Conservation (phyloP, 1,140 invertebrate genomes). For the Condylostylus longicornis region DNA sequence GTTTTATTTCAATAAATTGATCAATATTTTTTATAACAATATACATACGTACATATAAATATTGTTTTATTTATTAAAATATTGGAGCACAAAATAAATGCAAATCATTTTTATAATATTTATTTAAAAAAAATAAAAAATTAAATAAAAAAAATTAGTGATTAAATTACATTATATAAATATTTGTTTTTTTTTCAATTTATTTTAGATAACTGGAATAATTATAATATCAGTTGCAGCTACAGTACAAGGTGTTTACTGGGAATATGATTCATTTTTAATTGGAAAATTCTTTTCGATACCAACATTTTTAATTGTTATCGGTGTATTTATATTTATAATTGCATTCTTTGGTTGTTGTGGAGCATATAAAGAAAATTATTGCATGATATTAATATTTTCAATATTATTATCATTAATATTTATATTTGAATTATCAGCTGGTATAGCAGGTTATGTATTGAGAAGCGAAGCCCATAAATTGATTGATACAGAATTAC, state of each 20-base stretch:
- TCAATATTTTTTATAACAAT: no score
- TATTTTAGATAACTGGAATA: conserved; percentile 51
- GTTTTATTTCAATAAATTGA: no score
- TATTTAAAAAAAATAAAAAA: no score
- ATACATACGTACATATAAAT: no score
- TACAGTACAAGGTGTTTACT: conserved; percentile 46
- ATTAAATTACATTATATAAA: background rate
- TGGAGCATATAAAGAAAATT: conserved; percentile 66
- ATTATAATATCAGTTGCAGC: conserved; percentile 50
- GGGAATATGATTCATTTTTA: conserved; percentile 48
- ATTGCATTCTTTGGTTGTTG: conserved; percentile 78
- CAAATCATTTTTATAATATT: no score
- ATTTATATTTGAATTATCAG: conserved; percentile 66
- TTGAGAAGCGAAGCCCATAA: conserved; percentile 41
- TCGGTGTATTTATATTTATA: conserved; percentile 63
- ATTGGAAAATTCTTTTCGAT: conserved; percentile 42
- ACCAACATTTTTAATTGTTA: conserved; percentile 61
- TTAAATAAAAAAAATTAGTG: background rate
- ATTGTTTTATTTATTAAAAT: no score
- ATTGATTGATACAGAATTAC: conserved; percentile 36
- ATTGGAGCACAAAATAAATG: no score
- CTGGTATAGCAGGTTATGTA: conserved; percentile 65
- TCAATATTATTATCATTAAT: conserved; percentile 53
- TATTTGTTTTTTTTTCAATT: conserved; percentile 6
- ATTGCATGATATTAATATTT: conserved; percentile 68